Evolutionary conservation across 2,888 invertebrate genomes (phyloP).

Genomic region (Nudaria mundana): DNA sequence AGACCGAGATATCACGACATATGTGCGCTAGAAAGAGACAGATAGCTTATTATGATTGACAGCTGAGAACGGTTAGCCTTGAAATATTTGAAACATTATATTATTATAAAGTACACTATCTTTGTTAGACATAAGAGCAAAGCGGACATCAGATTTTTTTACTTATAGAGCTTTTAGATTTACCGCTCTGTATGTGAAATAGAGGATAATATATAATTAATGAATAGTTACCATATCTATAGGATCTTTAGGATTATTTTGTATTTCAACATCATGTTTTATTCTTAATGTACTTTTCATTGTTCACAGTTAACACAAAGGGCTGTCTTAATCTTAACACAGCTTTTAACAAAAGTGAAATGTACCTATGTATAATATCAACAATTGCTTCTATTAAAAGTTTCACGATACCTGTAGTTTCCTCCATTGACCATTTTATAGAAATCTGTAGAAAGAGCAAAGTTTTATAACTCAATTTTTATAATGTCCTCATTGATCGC

Average conservation of each 20-base stretch:
- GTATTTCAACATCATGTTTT: neutral
- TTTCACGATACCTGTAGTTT: too few relatives aligned
- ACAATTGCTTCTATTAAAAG: too few relatives aligned
- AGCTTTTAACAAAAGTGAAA: too few relatives aligned
- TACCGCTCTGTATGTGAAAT: slow-evolving; percentile 20
- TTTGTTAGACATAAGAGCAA: slow-evolving; percentile 61
- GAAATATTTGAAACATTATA: slow-evolving; percentile 82
- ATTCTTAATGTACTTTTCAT: neutral
- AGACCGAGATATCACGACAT: slow-evolving; percentile 49
- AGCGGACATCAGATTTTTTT: slow-evolving; percentile 52
- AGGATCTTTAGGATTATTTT: neutral
- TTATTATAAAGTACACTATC: slow-evolving; percentile 81
- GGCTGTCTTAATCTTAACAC: too few relatives aligned
- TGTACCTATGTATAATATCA: neutral
- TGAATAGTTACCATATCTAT: slow-evolving; percentile 17
- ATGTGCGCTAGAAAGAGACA: slow-evolving; percentile 63
- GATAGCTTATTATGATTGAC: slow-evolving; percentile 80
- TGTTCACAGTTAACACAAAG: too few relatives aligned
- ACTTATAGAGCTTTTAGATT: slow-evolving; percentile 24
- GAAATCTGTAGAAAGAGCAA: too few relatives aligned
- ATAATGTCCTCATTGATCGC: slow-evolving; percentile 52
- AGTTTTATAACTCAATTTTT: too few relatives aligned
- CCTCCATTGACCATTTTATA: too few relatives aligned
- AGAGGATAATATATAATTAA: slow-evolving; percentile 18
- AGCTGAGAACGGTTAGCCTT: slow-evolving; percentile 82